A percentile compares a stretch with the other conserved stretches of the same genome.
Evolutionary conservation across 1,140 invertebrate genomes (phyloP).

Genomic region (Periplaneta americana): DNA sequence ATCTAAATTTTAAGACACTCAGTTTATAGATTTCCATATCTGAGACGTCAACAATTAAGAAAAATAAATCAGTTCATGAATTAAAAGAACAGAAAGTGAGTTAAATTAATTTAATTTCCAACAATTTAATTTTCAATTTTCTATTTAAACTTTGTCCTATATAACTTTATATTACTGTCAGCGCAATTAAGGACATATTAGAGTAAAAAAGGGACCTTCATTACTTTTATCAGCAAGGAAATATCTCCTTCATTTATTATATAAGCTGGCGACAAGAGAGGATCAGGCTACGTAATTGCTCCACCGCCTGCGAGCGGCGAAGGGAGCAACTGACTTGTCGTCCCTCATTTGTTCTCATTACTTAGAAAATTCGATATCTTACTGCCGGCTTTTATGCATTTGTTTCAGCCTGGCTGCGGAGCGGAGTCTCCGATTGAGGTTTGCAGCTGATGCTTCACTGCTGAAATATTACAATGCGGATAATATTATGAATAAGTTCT

Average conservation of each 20-base stretch:
- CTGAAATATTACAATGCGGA: not conserved
- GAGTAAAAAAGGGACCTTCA: not conserved
- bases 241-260: not conserved
- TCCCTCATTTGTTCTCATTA: not conserved
- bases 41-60: not conserved
- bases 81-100: not conserved
- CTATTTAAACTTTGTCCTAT: not conserved
- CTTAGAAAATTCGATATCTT: not conserved
- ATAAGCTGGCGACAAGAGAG: not conserved
- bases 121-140: not conserved
- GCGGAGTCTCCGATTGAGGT: not conserved
- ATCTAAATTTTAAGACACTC: too few relatives aligned
- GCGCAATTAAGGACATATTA: not conserved
- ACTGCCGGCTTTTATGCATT: not conserved
- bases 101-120: not conserved
- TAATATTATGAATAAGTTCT: too few relatives aligned
- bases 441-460: not conserved
- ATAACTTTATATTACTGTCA: not conserved
- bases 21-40: not conserved
- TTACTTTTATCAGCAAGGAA: not conserved
- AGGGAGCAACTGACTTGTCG: not conserved
- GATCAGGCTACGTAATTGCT: not conserved
- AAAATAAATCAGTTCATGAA: not conserved
- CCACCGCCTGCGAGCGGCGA: not conserved
- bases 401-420: not conserved